Evolutionary conservation across 2,113 vertebrate species (phyloP).

Genomic region (Muscicapa adusta): DNA sequence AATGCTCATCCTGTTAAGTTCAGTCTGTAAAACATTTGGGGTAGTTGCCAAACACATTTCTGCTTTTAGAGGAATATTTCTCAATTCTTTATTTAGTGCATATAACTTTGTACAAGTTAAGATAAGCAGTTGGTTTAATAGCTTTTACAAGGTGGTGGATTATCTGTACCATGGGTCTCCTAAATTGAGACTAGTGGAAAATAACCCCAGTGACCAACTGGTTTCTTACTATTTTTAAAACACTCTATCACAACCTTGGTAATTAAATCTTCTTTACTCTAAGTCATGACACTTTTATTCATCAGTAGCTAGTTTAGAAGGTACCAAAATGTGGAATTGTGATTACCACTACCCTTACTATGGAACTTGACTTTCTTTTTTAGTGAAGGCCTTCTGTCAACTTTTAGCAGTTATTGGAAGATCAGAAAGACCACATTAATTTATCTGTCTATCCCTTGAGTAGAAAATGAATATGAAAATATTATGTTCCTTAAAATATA

Average conservation of each 20-base stretch:
- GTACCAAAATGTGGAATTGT: not conserved
- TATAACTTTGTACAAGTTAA: not conserved
- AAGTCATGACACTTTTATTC: not conserved
- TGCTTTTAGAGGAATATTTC: not conserved
- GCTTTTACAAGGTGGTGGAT: not conserved
- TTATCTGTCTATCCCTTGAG: not conserved
- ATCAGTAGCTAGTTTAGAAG: not conserved
- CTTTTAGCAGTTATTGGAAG: not conserved
- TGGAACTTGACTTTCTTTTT: not conserved
- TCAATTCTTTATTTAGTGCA: not conserved
- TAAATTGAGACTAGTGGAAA: not conserved
- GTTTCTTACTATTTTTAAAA: not conserved
- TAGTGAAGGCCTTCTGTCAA: not conserved
- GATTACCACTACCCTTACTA: not conserved
- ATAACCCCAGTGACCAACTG: not conserved
- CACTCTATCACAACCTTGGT: not conserved
- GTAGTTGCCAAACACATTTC: not conserved
- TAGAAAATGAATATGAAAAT: not conserved
- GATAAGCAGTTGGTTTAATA: not conserved
- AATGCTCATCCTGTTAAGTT: not conserved
- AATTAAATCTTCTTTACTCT: not conserved
- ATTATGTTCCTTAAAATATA: not conserved
- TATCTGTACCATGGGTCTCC: not conserved
- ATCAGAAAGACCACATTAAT: not conserved
- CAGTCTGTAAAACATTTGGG: not conserved